A percentile compares a stretch with the other conserved stretches of the same genome.
Evolutionary conservation across 2,888 invertebrate species (phyloP).

Genomic region (Ectobius pallidus): DNA sequence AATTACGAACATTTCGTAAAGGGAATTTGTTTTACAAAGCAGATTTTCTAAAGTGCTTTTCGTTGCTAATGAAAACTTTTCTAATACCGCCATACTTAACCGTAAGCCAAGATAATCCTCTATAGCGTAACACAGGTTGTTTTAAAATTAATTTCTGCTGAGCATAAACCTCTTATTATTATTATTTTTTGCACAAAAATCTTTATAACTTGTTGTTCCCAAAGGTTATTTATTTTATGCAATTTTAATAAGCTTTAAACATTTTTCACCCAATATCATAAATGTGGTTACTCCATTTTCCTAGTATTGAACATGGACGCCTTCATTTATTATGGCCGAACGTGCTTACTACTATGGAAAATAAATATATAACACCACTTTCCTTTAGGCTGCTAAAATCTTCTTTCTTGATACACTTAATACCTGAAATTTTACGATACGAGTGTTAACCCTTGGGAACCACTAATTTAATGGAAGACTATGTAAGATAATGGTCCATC

Average conservation of each 20-base stretch:
- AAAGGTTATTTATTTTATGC: no score
- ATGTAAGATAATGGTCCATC: conserved; percentile 18
- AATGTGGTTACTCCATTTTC: conserved; percentile 1
- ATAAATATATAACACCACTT: background rate
- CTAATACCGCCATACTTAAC: conserved; percentile 13
- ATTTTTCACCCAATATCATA: no score
- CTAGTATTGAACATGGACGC: background rate
- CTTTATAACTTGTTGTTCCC: no score
- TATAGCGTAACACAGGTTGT: background rate
- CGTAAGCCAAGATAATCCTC: background rate
- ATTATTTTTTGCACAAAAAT: no score
- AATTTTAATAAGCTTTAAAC: no score
- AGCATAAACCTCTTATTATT: background rate
- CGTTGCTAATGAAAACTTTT: no score
- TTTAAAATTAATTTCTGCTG: background rate
- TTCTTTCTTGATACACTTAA: background rate
- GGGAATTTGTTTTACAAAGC: no score
- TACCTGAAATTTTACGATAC: background rate
- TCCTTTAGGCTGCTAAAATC: background rate
- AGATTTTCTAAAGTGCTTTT: no score
- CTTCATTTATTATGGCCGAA: conserved; percentile 1
- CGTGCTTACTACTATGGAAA: background rate
- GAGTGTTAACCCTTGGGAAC: no score
- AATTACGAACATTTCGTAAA: no score
- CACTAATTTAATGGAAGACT: background rate